Percentiles rank a stretch among this genome's conserved stretches.
These are phyloP conservation scores for Azorinus chamasolen DNA, from an alignment of 2,888 invertebrate genomes.

Conservation along the genomic window DNA sequence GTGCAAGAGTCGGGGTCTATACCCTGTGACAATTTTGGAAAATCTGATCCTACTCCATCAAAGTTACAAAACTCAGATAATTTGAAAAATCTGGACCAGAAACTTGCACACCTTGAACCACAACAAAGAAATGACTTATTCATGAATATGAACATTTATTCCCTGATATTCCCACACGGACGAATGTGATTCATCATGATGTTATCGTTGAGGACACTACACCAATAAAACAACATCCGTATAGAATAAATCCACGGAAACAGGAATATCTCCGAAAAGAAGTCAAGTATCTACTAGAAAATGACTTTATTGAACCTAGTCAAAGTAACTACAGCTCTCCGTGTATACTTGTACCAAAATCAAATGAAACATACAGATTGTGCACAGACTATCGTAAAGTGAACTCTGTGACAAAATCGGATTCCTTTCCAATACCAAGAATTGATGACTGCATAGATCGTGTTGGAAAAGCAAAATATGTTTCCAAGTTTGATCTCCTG, in stretches of 20 bases:
- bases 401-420: constrained; percentile 65
- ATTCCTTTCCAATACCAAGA: constrained; percentile 54
- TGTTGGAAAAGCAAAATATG: constrained; percentile 61
- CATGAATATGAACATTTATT: constrained; percentile 51
- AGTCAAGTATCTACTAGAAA: constrained; percentile 63
- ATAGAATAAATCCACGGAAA: constrained; percentile 53
- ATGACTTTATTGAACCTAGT: constrained; percentile 66
- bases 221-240: constrained; percentile 59
- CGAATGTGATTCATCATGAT: constrained; percentile 43
- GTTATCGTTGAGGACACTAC: constrained; percentile 34
- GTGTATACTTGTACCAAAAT: constrained; percentile 52
- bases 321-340: constrained; percentile 52
- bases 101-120: not conserved
- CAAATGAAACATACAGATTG: constrained; percentile 46
- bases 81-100: not conserved
- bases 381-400: constrained; percentile 68
- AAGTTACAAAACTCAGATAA: not conserved
- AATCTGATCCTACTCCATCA: constrained; percentile 1
- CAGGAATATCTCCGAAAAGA: constrained; percentile 57
- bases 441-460: constrained; percentile 65
- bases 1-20: not conserved
- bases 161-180: constrained; percentile 50
- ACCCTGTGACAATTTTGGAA: not conserved
- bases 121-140: constrained; percentile 41
- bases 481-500: constrained; percentile 68